phyloP scores from a whole-genome alignment of 2,113 vertebrate species.

The Leuciscus idus region DNA sequence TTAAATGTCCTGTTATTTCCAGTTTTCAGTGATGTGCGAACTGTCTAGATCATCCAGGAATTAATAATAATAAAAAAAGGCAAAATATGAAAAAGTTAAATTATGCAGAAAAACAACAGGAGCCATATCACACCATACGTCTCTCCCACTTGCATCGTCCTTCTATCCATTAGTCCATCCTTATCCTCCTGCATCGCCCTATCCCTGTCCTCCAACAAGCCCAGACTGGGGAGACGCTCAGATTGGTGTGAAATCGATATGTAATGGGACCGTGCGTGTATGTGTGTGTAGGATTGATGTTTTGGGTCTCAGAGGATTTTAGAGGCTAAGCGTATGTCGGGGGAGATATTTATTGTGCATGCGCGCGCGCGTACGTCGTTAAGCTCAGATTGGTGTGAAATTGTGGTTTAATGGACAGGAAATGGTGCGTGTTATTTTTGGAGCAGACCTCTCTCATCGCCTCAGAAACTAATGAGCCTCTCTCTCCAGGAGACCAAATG shows the following conservation, averaged over 20 bases:
- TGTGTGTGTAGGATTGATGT: slow-evolving; percentile 51
- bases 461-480: slow-evolving; percentile 68
- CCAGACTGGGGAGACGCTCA: slow-evolving; percentile 51
- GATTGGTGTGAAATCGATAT: slow-evolving; percentile 64
- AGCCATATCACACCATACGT: not conserved
- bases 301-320: slow-evolving; percentile 53
- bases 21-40: not conserved
- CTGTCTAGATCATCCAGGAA: not conserved
- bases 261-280: slow-evolving; percentile 50
- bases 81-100: not conserved
- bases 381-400: slow-evolving; percentile 81
- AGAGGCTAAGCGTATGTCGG: slow-evolving; percentile 49
- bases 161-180: not conserved
- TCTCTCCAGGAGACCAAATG: slow-evolving; percentile 45
- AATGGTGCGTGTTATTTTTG: slow-evolving; percentile 81
- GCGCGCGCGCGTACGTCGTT: slow-evolving; percentile 47
- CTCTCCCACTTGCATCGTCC: not conserved
- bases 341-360: slow-evolving; percentile 55
- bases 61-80: not conserved
- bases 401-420: slow-evolving; percentile 77
- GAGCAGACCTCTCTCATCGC: slow-evolving; percentile 76
- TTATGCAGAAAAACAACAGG: not conserved
- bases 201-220: slow-evolving; percentile 37
- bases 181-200: not conserved
- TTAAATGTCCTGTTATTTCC: not conserved